Conservation (phyloP, 2,113 vertebrate genomes). For the Cyanoramphus novaezelandiae region DNA sequence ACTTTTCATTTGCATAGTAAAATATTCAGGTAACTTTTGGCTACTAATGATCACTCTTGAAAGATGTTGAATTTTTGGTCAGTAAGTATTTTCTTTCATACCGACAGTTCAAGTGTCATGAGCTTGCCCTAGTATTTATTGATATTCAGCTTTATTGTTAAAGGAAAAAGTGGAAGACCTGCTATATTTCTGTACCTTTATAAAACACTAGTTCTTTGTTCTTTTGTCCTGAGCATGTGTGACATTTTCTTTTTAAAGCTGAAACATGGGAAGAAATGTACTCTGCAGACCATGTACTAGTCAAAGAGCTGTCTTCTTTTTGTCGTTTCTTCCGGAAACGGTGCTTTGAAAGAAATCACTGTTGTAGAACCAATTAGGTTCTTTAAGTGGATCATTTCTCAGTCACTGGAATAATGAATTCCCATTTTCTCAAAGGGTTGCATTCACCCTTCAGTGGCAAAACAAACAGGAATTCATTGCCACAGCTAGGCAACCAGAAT, state of each 20-base stretch:
- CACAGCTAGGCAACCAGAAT: constrained; percentile 48
- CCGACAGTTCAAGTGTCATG: not conserved
- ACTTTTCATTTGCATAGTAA: not conserved
- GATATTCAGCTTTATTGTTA: not conserved
- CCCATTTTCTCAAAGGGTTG: constrained; percentile 55
- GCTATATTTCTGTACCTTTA: not conserved
- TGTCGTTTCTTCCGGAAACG: constrained; percentile 1
- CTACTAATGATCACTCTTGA: not conserved
- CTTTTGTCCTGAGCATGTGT: not conserved
- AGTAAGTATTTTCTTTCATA: not conserved
- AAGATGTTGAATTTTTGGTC: not conserved
- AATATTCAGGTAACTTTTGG: not conserved
- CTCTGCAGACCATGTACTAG: not conserved
- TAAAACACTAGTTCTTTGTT: constrained; percentile 21
- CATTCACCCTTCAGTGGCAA: constrained; percentile 55
- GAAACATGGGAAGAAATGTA: constrained; percentile 34
- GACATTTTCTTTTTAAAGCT: constrained; percentile 27
- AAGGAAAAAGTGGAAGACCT: not conserved
- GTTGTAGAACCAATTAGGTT: constrained; percentile 57
- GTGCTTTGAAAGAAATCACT: constrained; percentile 43
- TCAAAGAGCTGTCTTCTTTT: constrained; percentile 55
- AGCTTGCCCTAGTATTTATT: not conserved
- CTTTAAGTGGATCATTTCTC: constrained; percentile 64
- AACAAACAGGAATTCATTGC: constrained; percentile 69
- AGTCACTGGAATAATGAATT: constrained; percentile 57